phyloP scores from a whole-genome alignment of 35 echinoderm and acorn worm genomes.

The Apostichopus japonicus region DNA sequence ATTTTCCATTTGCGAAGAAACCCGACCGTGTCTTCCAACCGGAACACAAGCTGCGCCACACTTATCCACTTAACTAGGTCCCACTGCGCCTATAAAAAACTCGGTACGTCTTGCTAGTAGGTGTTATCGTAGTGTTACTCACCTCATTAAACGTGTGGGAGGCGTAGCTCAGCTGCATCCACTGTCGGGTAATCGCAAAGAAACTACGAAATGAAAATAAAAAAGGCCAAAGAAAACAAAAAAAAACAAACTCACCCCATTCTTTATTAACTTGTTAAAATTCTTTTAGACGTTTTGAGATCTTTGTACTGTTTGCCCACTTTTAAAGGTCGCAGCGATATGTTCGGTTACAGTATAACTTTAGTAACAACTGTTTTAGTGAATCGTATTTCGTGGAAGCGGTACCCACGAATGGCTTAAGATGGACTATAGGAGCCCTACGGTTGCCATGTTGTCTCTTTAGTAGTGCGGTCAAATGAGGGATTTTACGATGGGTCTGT shows the following conservation, averaged over 20 bases:
- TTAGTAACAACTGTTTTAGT: neutral
- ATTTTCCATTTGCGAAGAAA: too few relatives aligned
- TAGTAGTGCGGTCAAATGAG: neutral
- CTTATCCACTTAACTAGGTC: constrained; percentile 24
- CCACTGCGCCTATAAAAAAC: constrained; percentile 22
- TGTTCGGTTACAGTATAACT: neutral
- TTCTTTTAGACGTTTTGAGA: neutral
- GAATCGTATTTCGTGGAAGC: constrained; percentile 19
- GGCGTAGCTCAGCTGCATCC: neutral
- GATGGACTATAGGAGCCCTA: neutral
- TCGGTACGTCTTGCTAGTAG: neutral
- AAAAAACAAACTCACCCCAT: neutral
- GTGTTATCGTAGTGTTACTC: neutral
- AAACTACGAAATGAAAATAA: neutral
- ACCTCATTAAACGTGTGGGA: constrained; percentile 7
- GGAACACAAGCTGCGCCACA: constrained; percentile 30
- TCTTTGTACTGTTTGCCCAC: constrained; percentile 3
- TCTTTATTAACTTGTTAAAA: constrained; percentile 39
- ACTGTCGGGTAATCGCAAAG: constrained; percentile 7
- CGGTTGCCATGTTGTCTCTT: too few relatives aligned
- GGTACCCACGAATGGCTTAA: neutral
- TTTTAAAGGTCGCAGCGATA: neutral
- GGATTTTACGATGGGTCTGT: neutral
- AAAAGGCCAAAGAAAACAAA: too few relatives aligned
- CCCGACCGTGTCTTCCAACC: neutral